These are phyloP conservation scores for Macrochelys suwanniensis DNA, from an alignment of 2,797 vertebrate species.

Conservation along the genomic window DNA sequence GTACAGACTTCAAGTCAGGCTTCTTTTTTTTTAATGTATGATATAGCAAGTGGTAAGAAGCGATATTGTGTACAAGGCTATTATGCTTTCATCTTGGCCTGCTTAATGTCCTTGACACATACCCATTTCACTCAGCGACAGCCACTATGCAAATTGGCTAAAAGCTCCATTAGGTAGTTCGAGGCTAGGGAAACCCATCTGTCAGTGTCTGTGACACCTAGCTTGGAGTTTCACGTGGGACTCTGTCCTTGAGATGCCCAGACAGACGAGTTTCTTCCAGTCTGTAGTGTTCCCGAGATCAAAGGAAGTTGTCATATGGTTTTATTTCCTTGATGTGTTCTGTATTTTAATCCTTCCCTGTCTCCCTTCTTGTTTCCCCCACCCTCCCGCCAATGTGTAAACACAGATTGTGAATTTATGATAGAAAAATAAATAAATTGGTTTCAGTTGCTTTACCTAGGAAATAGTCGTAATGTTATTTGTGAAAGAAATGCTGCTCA, in stretches of 20 bases:
- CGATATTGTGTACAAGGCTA: constrained; percentile 52
- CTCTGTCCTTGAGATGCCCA: constrained; percentile 82
- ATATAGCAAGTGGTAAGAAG: constrained; percentile 39
- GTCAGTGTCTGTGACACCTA: constrained; percentile 80
- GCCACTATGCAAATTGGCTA: constrained; percentile 81
- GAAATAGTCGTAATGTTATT: background rate
- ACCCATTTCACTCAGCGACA: constrained; percentile 77
- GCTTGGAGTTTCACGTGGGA: constrained; percentile 76
- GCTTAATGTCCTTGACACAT: constrained; percentile 80
- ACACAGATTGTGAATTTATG: background rate
- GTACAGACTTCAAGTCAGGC: rapidly evolving
- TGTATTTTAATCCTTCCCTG: background rate
- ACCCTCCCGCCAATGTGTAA: background rate
- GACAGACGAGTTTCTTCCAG: constrained; percentile 67
- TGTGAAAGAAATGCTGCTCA: background rate
- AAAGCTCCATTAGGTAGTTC: constrained; percentile 84
- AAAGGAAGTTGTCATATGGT: constrained; percentile 26
- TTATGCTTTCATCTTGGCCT: constrained; percentile 75
- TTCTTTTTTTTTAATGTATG: background rate
- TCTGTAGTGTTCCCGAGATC: constrained; percentile 58
- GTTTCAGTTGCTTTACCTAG: background rate
- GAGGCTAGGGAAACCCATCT: constrained; percentile 84
- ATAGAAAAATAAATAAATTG: background rate
- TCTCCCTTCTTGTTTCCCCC: background rate
- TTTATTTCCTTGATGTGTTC: constrained; percentile 34